These are phyloP conservation scores for Agrilus biguttatus DNA, from an alignment of 2,888 invertebrate species.

Conservation along the genomic window DNA sequence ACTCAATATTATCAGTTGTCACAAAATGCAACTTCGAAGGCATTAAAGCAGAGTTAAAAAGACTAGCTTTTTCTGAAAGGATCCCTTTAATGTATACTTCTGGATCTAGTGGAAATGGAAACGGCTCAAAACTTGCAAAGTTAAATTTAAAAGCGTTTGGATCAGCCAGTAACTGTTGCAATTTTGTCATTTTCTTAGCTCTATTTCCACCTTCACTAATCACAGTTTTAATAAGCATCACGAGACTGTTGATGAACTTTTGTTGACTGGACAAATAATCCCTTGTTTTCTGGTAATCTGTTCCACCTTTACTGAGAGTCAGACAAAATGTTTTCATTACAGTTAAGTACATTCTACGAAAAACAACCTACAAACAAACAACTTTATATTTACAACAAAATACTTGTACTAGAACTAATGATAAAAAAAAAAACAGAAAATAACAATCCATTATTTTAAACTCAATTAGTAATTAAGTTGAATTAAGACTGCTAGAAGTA, in stretches of 20 bases:
- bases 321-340: constrained; percentile 80
- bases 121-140: constrained; percentile 79
- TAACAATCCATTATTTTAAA: too few species aligned
- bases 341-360: constrained; percentile 73
- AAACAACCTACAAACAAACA: constrained; percentile 16
- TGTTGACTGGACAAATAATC: constrained; percentile 73
- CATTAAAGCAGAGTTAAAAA: constrained; percentile 95
- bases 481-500: too few species aligned
- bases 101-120: constrained; percentile 92
- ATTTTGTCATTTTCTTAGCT: constrained; percentile 79
- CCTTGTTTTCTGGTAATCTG: constrained; percentile 58
- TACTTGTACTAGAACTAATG: neutral
- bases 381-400: neutral
- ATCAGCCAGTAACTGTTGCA: constrained; percentile 72
- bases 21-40: constrained; percentile 83
- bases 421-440: neutral
- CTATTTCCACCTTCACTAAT: constrained; percentile 83
- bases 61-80: constrained; percentile 72
- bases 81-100: constrained; percentile 78
- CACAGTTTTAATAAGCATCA: constrained; percentile 74
- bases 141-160: constrained; percentile 70
- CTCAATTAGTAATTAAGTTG: too few species aligned
- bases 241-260: constrained; percentile 80
- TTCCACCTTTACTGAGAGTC: constrained; percentile 51
- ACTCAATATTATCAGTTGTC: constrained; percentile 67